Evolutionary conservation across 2,797 vertebrate species (phyloP).

Genomic region (Paedocypris micromegethes): DNA sequence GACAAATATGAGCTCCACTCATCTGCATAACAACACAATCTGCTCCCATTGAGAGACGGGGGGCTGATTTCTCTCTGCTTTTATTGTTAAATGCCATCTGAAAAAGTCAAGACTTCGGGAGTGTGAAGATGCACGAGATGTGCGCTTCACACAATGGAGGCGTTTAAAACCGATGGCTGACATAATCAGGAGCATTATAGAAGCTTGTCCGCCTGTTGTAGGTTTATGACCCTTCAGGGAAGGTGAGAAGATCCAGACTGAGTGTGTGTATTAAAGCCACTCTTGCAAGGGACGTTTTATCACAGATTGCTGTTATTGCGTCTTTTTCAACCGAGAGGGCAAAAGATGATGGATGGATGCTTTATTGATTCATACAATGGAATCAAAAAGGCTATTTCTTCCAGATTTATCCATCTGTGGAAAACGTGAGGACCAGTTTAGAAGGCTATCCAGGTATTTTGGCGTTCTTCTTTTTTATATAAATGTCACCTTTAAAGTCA

Average conservation of each 20-base stretch:
- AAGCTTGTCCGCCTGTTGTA: too few relatives aligned
- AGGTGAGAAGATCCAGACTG: too few relatives aligned
- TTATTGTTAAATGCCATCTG: conserved; percentile 37
- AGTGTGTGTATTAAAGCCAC: too few relatives aligned
- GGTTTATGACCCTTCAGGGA: too few relatives aligned
- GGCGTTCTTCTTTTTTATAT: conserved; percentile 10
- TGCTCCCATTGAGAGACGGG: conserved; percentile 9
- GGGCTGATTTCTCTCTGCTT: conserved; percentile 13
- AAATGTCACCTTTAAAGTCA: background rate
- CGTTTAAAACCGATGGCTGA: too few relatives aligned
- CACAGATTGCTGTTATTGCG: too few relatives aligned
- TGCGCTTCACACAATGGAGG: too few relatives aligned
- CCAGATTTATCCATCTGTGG: conserved; percentile 91
- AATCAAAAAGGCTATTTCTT: conserved; percentile 14
- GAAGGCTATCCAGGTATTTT: conserved; percentile 91
- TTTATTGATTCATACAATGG: background rate
- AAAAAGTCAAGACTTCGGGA: conserved; percentile 18
- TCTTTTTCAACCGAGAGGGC: too few relatives aligned
- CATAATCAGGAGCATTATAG: too few relatives aligned
- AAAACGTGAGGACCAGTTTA: conserved; percentile 90
- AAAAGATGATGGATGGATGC: too few relatives aligned
- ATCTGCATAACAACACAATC: conserved; percentile 32
- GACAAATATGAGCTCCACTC: background rate
- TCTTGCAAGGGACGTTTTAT: too few relatives aligned
- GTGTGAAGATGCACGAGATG: background rate